Percentiles rank a stretch among this genome's conserved stretches.
phyloP scores from a whole-genome alignment of 2,888 invertebrate species.

The Eupsilia transversa region DNA sequence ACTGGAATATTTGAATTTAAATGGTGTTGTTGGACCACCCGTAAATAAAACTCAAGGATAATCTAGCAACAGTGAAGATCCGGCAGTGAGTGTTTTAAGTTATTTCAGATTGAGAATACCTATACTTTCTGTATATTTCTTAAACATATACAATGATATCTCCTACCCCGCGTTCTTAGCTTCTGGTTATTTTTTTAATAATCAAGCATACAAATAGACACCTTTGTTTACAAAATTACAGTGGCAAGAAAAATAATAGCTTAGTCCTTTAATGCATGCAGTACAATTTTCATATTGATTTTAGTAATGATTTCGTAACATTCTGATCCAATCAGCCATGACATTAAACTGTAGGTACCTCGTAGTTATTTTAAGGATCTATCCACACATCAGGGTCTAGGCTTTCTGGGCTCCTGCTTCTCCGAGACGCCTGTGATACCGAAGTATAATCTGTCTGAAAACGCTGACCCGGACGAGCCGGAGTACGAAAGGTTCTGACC shows the following conservation, averaged over 20 bases:
- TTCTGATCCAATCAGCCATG: not conserved
- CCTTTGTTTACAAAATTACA: conserved; percentile 1
- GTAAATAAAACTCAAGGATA: conserved; percentile 23
- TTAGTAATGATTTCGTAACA: not conserved
- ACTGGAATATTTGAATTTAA: conserved; percentile 13
- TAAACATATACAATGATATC: too few species aligned
- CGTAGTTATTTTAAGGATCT: not conserved
- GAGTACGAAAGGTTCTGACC: not conserved
- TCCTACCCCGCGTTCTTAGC: too few species aligned
- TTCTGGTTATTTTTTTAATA: not conserved
- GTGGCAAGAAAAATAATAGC: not conserved
- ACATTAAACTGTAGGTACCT: not conserved
- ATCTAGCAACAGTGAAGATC: not conserved
- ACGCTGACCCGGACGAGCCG: too few species aligned
- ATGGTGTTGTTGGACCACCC: conserved; percentile 23
- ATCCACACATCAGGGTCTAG: not conserved
- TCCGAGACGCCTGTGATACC: too few species aligned
- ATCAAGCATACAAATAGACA: not conserved
- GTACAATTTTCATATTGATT: not conserved
- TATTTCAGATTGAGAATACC: not conserved
- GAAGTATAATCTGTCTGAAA: not conserved
- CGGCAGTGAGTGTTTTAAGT: not conserved
- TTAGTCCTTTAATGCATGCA: not conserved
- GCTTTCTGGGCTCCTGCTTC: too few species aligned
- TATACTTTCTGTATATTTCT: too few species aligned